Evolutionary conservation across 2,797 vertebrate species (phyloP), one percentile per base, ranked within the genome.

Genomic region (Acanthurus tractus): DNA sequence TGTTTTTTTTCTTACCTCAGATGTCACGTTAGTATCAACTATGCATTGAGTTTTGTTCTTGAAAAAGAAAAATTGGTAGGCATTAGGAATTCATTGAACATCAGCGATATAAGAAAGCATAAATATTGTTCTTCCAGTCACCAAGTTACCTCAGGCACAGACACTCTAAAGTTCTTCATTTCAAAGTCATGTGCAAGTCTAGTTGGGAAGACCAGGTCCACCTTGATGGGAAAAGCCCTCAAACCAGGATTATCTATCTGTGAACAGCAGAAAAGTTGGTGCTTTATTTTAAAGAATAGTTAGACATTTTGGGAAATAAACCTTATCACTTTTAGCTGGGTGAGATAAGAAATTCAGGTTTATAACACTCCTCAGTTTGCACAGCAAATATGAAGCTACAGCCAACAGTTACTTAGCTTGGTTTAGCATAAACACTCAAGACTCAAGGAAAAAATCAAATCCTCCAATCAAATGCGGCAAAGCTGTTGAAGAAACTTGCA

Each of bases 241-340:
- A 55, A 50, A 40, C 91, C 93, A 22, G 50, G 61, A 75, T 95
- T 96, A 25, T 85, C 66, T 6, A 96, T 83, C 95, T 96, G 85
- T 14, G 29, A 68, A 77, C 2, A 14, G 13, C 4, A 80, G 9
- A 81, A 73, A 2, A 79, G 15, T 17, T 38, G 14, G 1, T 72
- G 12, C 1, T 34, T 46, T 68, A 34, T 34, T 49, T 8, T 45
- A 66, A 45, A 50, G 18, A 75, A 15, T 0, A 3, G 13, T 48
- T 70, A 0, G 1, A 53, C 25, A 71, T 71, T 57, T 25, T n/a
- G 53, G 25, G 9, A 34, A 25, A 25, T 14, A 15, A 10, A 13
- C 10, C 49, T 23, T 12, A 23, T 53, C 12, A 13, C 50, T 22
- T n/a, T 3, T 4, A 15, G 7, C 6, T 54, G 1, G 12, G 13